Percentiles rank a stretch among this genome's conserved stretches.
These are phyloP conservation scores for Onychomys torridus DNA, from an alignment of 2,797 vertebrate genomes.

Conservation along the genomic window DNA sequence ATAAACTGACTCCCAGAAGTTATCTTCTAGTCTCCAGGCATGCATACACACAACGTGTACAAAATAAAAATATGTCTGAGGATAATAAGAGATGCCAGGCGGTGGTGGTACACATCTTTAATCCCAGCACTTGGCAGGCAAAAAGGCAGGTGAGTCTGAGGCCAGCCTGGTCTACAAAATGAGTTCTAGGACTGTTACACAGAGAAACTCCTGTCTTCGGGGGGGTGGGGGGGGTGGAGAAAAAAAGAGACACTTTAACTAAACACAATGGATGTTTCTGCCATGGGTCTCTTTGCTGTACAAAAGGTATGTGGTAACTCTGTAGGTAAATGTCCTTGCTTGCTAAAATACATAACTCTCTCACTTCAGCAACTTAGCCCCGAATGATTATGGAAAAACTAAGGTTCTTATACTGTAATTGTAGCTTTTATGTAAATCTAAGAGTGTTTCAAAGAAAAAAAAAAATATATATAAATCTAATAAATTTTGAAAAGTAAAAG, in stretches of 20 bases:
- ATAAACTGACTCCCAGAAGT: neutral
- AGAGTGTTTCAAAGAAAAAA: conserved; percentile 54
- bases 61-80: neutral
- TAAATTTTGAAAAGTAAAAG: neutral
- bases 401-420: neutral
- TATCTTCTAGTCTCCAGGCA: neutral
- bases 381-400: neutral
- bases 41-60: neutral
- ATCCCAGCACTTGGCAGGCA: neutral
- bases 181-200: neutral
- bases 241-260: neutral
- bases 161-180: neutral
- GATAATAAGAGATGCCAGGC: neutral
- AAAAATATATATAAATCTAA: neutral
- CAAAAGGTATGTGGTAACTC: neutral
- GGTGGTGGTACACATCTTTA: neutral
- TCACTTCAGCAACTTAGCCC: neutral
- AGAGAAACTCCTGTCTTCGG: neutral
- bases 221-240: too few relatives aligned
- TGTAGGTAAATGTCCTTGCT: neutral
- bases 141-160: neutral
- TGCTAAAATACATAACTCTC: neutral
- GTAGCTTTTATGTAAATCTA: neutral
- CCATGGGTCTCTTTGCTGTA: neutral
- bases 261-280: neutral